Evolutionary conservation across 2,888 invertebrate species (phyloP), one percentile per base, ranked within the genome.

Genomic region (Trissonchulus sp.): DNA sequence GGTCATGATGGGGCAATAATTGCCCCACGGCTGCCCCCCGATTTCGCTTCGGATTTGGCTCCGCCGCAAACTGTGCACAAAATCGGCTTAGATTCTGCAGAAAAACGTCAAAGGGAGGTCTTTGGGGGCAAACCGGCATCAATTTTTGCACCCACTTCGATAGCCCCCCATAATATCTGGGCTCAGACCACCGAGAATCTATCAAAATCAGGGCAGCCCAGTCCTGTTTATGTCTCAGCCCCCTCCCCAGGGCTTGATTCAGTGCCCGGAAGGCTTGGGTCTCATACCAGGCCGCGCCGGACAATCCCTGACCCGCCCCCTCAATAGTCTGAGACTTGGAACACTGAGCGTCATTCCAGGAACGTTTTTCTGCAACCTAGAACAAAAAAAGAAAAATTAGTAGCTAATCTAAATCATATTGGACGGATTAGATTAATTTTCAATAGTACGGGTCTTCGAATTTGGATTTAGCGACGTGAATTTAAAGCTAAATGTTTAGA

Each of bases 151-250:
- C 71, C 71, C 71, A 69, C 34, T 69, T 69, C 34, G 71, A 69
- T 8, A 69, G 71, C 35, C 71, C 71, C 8, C 37, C 34, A n/a
- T 15, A 15, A 34, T 31, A 69, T 3, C 35, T 34, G 33, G 68
- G n/a, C n/a, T 36, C 36, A 36, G 35, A 3, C 23, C 88, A 88
- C 71, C 89, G 83, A 68, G 89, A 88, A 85, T 93, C 93, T 1
- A 91, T 86, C 78, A 93, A 84, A 72, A 93, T 85, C 74, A 93
- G 88, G 0, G 91, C 91, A 79, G 92, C 92, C 92, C 92, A 93
- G 86, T 93, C 92, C 79, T 88, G 86, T 77, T 84, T 83, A 79
- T 79, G 84, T 74, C 80, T 80, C 3, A 82, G 78, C 76, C 83
- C 83, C 76, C 82, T 38, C 38, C 93, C 93, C 62, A 91, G 87